phyloP scores from a whole-genome alignment of 1,140 invertebrate genomes.

The Yoshiicerus persimilis region DNA sequence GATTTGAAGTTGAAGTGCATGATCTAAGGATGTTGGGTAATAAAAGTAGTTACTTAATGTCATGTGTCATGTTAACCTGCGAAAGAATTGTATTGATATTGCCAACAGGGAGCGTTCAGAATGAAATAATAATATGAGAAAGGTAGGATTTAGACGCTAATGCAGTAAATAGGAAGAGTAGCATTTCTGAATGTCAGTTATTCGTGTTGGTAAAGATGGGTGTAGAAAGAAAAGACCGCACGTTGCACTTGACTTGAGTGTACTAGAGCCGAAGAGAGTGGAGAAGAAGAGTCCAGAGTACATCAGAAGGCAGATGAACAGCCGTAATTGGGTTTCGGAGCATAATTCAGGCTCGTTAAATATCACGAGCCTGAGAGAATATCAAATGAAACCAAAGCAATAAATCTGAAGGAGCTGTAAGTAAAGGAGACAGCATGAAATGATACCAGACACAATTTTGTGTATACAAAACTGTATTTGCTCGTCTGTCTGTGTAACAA shows the following conservation, averaged over 20 bases:
- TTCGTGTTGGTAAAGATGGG: not conserved
- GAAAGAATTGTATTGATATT: not conserved
- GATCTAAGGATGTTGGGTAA: not conserved
- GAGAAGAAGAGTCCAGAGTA: not conserved
- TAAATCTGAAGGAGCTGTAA: conserved; percentile 38
- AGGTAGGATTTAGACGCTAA: not conserved
- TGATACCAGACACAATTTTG: conserved; percentile 24
- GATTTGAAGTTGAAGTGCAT: not conserved
- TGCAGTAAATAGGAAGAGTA: no score
- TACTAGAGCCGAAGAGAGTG: not conserved
- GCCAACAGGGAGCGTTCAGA: not conserved
- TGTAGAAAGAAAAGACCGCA: not conserved
- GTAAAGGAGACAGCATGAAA: conserved; percentile 43
- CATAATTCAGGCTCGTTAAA: conserved; percentile 43
- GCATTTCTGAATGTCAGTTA: not conserved
- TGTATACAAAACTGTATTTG: not conserved
- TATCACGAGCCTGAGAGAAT: conserved; percentile 35
- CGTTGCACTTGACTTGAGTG: not conserved
- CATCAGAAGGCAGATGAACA: conserved; percentile 12
- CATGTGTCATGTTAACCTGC: not conserved
- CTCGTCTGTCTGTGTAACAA: not conserved
- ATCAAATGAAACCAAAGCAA: conserved; percentile 40
- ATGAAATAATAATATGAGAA: no score
- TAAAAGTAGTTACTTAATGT: not conserved
- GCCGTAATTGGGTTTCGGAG: conserved; percentile 43